Evolutionary conservation across 2,113 vertebrate species (phyloP).

Genomic region (Macaca mulatta): DNA sequence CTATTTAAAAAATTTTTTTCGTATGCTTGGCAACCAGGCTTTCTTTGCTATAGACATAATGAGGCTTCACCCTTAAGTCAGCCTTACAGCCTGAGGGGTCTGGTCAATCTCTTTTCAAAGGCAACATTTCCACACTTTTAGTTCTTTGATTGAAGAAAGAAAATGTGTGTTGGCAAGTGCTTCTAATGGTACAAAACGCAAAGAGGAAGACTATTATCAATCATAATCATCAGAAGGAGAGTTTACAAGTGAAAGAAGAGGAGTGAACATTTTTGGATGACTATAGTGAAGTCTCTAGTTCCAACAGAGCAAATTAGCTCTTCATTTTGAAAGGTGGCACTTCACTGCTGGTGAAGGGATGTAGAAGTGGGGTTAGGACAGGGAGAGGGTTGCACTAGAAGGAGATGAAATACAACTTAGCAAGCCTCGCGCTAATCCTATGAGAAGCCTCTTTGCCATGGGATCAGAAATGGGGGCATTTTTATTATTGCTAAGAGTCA

Average conservation of each 20-base stretch:
- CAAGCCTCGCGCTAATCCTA: neutral
- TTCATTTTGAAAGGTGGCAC: conserved; percentile 31
- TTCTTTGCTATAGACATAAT: neutral
- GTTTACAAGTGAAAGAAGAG: neutral
- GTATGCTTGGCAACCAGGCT: neutral
- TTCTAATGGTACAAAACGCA: neutral
- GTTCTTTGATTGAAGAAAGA: neutral
- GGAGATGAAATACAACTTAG: neutral
- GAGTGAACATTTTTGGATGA: neutral
- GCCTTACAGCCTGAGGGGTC: neutral
- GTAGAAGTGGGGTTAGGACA: neutral
- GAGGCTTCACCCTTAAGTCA: neutral
- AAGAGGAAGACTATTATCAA: neutral
- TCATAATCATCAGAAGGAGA: neutral
- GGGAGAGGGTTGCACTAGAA: neutral
- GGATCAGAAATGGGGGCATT: neutral
- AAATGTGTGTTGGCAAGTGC: conserved; percentile 8
- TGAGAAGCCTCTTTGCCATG: neutral
- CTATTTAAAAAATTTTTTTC: neutral
- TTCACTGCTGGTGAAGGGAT: neutral
- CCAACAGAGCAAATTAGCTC: neutral
- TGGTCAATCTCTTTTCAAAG: conserved; percentile 14
- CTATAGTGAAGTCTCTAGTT: neutral
- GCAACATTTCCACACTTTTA: neutral
- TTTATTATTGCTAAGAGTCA: conserved; percentile 18